Evolutionary conservation across 2,888 invertebrate genomes (phyloP).

Genomic region (Micropterix aruncella): DNA sequence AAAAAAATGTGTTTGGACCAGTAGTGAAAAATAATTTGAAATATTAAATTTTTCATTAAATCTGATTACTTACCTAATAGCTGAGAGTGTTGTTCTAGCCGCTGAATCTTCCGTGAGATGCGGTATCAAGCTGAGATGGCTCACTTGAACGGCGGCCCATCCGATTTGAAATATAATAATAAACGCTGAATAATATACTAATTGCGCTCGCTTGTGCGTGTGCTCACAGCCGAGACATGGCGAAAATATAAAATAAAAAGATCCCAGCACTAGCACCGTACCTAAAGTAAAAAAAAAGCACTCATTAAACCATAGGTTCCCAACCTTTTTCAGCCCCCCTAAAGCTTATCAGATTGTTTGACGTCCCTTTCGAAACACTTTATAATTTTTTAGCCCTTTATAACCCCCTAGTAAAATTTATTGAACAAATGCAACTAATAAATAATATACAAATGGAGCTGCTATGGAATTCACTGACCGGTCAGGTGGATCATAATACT

Average conservation of each 20-base stretch:
- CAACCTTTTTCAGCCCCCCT: too few species aligned
- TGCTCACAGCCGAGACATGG: constrained; percentile 53
- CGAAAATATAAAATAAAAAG: constrained; percentile 83
- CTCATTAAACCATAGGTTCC: too few species aligned
- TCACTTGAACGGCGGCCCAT: constrained; percentile 86
- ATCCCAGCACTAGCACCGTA: constrained; percentile 55
- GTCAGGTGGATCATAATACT: too few species aligned
- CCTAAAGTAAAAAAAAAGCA: too few species aligned
- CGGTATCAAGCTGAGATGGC: constrained; percentile 79
- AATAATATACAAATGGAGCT: too few species aligned
- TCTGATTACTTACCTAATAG: constrained; percentile 43
- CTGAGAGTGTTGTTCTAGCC: constrained; percentile 62
- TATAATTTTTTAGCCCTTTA: too few species aligned
- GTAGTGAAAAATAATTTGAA: neutral
- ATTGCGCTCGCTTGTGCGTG: constrained; percentile 51
- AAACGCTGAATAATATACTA: constrained; percentile 63
- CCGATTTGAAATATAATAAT: constrained; percentile 83
- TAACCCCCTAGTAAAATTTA: too few species aligned
- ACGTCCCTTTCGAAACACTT: too few species aligned
- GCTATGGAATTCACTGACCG: too few species aligned
- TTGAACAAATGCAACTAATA: too few species aligned
- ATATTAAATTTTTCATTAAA: constrained; percentile 2
- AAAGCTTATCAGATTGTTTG: too few species aligned
- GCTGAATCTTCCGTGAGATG: constrained; percentile 61
- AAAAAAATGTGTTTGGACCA: too few species aligned